Evolutionary conservation across 2,113 vertebrate species (phyloP).

Genomic region (Mungos mungo): DNA sequence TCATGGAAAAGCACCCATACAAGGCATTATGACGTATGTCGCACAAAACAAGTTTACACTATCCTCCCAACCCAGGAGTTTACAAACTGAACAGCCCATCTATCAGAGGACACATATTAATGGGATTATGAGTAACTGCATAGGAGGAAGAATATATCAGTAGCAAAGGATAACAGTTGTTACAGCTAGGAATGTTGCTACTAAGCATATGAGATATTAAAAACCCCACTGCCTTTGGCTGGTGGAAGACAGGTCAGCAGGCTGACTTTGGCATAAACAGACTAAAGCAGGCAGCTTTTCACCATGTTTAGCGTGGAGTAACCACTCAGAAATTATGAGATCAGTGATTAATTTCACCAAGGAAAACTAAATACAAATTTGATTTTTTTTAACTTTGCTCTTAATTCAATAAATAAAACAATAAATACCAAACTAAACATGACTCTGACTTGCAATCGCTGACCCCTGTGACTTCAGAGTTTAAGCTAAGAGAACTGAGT

Average conservation of each 20-base stretch:
- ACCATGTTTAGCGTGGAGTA: accelerated
- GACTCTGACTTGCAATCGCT: not conserved
- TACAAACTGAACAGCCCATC: not conserved
- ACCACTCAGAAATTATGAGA: not conserved
- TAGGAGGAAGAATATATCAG: not conserved
- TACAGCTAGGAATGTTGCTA: not conserved
- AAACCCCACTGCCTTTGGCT: not conserved
- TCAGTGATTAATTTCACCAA: not conserved
- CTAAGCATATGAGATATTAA: not conserved
- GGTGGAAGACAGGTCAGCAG: not conserved
- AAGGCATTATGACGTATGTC: not conserved
- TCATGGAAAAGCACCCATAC: not conserved
- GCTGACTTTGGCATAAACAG: not conserved
- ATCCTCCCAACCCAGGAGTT: not conserved
- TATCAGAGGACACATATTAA: not conserved
- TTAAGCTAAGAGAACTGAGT: not conserved
- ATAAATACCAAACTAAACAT: not conserved
- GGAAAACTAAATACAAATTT: not conserved
- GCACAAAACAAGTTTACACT: not conserved
- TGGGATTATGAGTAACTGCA: not conserved
- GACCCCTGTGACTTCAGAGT: not conserved
- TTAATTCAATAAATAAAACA: not conserved
- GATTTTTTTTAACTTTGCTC: not conserved
- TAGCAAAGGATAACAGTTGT: not conserved
- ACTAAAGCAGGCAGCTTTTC: not conserved